Base-by-base conservation (phyloP, 2,888 invertebrate genomes). In the Anthophora plumipes region DNA sequence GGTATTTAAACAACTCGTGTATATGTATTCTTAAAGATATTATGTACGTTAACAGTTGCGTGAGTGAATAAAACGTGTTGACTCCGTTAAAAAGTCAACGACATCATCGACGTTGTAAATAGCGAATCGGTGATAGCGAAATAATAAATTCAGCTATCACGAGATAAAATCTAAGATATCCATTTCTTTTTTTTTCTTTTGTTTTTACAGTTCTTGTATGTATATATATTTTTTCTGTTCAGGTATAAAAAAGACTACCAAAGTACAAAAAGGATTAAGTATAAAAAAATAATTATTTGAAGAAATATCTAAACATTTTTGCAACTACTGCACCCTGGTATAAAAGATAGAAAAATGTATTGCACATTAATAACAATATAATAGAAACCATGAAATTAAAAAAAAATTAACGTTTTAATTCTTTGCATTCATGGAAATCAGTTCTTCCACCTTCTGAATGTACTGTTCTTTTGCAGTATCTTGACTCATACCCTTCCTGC, bases 381-480 rank as follows among this genome's bases (percentile, higher is more conserved):
- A 31, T 52, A 39, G 3, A 48, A 64, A 17, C 17, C 48, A 22
- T 59, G 63, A 37, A 78, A 41, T 22, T 46, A 67, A 22, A 2
- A 50, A 66, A 59, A 52, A 20, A n/a, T n/a, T n/a, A n/a, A n/a
- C n/a, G n/a, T n/a, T n/a, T 86, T 89, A 92, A 72, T 92, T 92
- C 76, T 91, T 92, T 70, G 92, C 93, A 64, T 92, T 88, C 6
- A 86, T 71, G 4, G 95, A 95, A 83, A 97, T 94, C 52, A 98
- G 94, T 84, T 94, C 91, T 55, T 96, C 94, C 0, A 95, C 98
- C 94, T 97, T 97, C 2, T 95, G 95, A 84, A 99, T 94, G 94
- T 99, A 99, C 12, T 96, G 95, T 91, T 96, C 95, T 94, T 97
- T 97, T 7, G 99, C 98, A 81, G 96, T 96, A 0, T 97, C 97